A percentile compares a stretch with the other conserved stretches of the same genome.
These are phyloP conservation scores for Agyllia agylla DNA, from an alignment of 2,888 invertebrate species.

Conservation along the genomic window DNA sequence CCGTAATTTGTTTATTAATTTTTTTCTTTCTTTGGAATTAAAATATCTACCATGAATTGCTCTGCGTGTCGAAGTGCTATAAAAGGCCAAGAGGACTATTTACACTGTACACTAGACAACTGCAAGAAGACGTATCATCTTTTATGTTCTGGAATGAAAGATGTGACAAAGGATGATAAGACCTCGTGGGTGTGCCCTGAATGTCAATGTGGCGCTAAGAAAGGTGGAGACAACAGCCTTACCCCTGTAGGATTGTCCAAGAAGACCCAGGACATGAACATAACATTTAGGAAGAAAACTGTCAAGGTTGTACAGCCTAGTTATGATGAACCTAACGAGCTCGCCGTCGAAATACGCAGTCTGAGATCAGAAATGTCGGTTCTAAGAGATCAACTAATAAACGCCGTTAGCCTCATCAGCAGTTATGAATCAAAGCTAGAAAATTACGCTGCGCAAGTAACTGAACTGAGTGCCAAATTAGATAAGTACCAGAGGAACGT, in stretches of 20 bases:
- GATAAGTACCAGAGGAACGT: background rate
- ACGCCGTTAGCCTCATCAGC: background rate
- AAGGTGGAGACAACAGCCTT: slow-evolving; percentile 14
- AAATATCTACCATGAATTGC: slow-evolving; percentile 7
- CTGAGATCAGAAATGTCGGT: background rate
- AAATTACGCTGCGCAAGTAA: slow-evolving; percentile 6
- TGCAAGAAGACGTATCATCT: background rate
- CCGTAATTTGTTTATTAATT: background rate
- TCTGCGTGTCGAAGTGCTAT: background rate
- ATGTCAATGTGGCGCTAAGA: slow-evolving; percentile 5
- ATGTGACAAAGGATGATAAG: background rate
- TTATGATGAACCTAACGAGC: background rate
- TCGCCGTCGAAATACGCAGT: background rate
- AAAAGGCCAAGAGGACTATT: background rate
- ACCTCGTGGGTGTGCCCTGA: slow-evolving; percentile 6
- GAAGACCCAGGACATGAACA: background rate
- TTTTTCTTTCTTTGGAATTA: background rate
- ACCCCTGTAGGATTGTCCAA: slow-evolving; percentile 6
- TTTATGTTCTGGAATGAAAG: background rate
- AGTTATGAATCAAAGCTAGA: slow-evolving; percentile 14
- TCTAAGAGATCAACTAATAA: background rate
- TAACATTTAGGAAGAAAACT: slow-evolving; percentile 16
- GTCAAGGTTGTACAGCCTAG: background rate
- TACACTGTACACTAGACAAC: background rate
- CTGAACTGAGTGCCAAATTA: background rate